These are phyloP conservation scores for Aeoliscus strigatus DNA, from an alignment of 2,797 vertebrate species.

Conservation along the genomic window DNA sequence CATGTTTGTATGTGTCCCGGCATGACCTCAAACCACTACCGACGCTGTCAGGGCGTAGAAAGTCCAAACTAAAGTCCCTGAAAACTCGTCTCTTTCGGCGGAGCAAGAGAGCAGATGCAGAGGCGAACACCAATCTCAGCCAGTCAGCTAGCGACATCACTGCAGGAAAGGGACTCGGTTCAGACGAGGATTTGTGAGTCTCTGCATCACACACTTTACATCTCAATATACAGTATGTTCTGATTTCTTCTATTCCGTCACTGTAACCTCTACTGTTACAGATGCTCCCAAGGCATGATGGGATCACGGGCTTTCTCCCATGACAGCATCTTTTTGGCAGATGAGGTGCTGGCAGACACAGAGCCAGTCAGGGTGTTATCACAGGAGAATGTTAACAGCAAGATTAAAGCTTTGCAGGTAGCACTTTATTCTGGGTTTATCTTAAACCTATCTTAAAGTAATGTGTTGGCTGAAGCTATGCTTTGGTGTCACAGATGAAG, in stretches of 20 bases:
- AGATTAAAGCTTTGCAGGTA: slow-evolving; percentile 90
- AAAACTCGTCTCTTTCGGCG: slow-evolving; percentile 81
- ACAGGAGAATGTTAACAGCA: slow-evolving; percentile 87
- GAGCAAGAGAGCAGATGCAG: slow-evolving; percentile 75
- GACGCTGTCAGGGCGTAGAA: slow-evolving; percentile 79
- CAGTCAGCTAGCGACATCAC: slow-evolving; percentile 81
- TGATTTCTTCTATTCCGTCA: background rate
- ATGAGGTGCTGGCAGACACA: slow-evolving; percentile 71
- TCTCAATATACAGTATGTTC: too few relatives aligned
- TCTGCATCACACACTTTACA: background rate
- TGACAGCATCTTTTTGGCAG: slow-evolving; percentile 91
- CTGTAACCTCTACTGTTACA: slow-evolving; percentile 32
- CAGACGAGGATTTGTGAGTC: slow-evolving; percentile 79
- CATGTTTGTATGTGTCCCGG: slow-evolving; percentile 1
- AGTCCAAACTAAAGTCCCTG: slow-evolving; percentile 83
- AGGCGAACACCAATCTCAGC: slow-evolving; percentile 73
- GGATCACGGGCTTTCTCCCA: slow-evolving; percentile 89
- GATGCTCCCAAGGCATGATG: slow-evolving; percentile 73
- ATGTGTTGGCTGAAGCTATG: background rate
- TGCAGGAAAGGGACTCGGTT: slow-evolving; percentile 68
- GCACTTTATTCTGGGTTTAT: background rate
- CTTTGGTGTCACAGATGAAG: slow-evolving; percentile 75
- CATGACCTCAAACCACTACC: slow-evolving; percentile 34
- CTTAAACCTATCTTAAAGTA: background rate
- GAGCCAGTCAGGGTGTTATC: slow-evolving; percentile 82